Evolutionary conservation across 2,113 vertebrate species (phyloP).

Genomic region (Lipophrys pholis): DNA sequence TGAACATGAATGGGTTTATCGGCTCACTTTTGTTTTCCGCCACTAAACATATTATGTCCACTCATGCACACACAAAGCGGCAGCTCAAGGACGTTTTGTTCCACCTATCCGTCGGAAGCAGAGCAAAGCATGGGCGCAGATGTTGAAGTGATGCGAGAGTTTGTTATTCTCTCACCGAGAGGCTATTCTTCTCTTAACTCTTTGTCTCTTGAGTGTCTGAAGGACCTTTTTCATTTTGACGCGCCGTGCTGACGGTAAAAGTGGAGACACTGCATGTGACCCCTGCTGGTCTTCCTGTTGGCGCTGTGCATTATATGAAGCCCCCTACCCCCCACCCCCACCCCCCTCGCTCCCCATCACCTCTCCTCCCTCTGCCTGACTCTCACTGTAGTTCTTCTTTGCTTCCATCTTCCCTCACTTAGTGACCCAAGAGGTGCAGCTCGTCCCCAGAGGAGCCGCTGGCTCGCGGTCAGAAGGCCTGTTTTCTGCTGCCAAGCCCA

Average conservation of each 20-base stretch:
- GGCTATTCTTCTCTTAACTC: constrained; percentile 21
- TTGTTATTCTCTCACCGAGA: constrained; percentile 20
- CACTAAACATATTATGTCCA: constrained; percentile 47
- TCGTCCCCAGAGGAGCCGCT: constrained; percentile 69
- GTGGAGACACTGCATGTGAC: constrained; percentile 20
- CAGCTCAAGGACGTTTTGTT: constrained; percentile 55
- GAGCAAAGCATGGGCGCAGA: constrained; percentile 6
- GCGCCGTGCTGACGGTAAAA: constrained; percentile 35
- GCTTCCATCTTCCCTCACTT: constrained; percentile 66
- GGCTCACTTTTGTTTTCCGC: constrained; percentile 53
- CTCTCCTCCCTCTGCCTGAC: constrained; percentile 26
- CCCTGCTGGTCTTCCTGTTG: neutral
- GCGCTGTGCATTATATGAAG: constrained; percentile 32
- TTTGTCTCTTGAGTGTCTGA: constrained; percentile 26
- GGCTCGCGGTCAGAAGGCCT: constrained; percentile 74
- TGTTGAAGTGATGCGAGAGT: constrained; percentile 15
- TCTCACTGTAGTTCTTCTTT: constrained; percentile 64
- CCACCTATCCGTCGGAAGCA: constrained; percentile 31
- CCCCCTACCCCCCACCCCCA: constrained; percentile 5
- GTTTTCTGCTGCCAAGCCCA: constrained; percentile 77
- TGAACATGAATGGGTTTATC: constrained; percentile 59
- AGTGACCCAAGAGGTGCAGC: constrained; percentile 66
- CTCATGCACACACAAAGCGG: constrained; percentile 25
- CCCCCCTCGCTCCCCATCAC: no score
- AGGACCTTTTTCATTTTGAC: constrained; percentile 21